Evolutionary conservation across 2,113 vertebrate genomes (phyloP).

Genomic region (Cygnus atratus): DNA sequence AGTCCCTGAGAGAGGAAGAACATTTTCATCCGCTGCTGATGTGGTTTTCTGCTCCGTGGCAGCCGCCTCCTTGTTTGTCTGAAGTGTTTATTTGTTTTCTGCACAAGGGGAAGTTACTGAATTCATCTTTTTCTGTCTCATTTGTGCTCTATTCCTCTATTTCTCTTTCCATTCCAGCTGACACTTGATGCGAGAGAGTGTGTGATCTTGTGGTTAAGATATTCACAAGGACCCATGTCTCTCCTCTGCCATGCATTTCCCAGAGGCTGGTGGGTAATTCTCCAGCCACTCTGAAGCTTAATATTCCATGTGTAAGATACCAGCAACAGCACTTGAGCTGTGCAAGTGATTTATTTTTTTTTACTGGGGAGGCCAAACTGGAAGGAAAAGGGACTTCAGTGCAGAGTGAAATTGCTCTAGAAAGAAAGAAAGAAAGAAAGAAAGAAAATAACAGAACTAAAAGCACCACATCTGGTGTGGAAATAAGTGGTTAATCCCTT

Average conservation of each 20-base stretch:
- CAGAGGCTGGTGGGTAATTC: background rate
- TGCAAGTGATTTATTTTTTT: background rate
- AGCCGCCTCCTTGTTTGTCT: background rate
- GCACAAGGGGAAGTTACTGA: background rate
- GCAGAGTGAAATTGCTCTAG: background rate
- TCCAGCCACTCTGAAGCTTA: background rate
- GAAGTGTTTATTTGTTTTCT: background rate
- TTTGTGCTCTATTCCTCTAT: slow-evolving; percentile 39
- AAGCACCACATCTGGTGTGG: background rate
- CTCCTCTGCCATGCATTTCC: background rate
- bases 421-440: background rate
- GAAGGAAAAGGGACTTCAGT: background rate
- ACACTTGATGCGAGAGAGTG: background rate
- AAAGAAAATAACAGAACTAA: background rate
- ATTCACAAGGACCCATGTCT: background rate
- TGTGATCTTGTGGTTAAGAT: slow-evolving; percentile 1
- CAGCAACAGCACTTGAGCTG: background rate
- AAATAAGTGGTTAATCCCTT: background rate
- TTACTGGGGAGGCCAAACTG: background rate
- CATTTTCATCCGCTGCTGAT: slow-evolving; percentile 13
- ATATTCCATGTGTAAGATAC: background rate
- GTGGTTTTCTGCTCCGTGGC: slow-evolving; percentile 6
- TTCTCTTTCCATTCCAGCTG: slow-evolving; percentile 18
- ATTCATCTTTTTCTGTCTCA: background rate
- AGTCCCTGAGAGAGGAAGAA: background rate